Percentiles rank a stretch among this genome's conserved stretches.
phyloP scores from a whole-genome alignment of 2,113 vertebrate species.

The Dendropsophus ebraccatus region DNA sequence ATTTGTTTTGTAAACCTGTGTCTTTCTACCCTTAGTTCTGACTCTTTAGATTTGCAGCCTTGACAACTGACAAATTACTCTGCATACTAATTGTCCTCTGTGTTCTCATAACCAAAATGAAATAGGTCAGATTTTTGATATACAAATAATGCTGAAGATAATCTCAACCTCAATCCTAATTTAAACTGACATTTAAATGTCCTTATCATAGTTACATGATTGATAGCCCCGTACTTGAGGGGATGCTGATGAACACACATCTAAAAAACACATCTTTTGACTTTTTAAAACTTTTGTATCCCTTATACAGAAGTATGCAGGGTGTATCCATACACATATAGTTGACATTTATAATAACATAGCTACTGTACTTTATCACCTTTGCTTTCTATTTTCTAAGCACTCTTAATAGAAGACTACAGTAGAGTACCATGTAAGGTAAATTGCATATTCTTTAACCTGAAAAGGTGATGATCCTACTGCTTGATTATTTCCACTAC shows the following conservation, averaged over 20 bases:
- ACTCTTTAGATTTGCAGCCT: conserved; percentile 17
- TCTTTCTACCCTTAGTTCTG: not conserved
- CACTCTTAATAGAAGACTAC: too few relatives aligned
- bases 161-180: conserved; percentile 1
- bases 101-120: conserved; percentile 20
- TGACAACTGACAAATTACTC: not conserved
- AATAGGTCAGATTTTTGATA: conserved; percentile 1
- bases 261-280: not conserved
- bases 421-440: too few relatives aligned
- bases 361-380: not conserved
- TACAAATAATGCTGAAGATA: not conserved
- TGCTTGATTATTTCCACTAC: too few relatives aligned
- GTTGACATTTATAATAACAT: not conserved
- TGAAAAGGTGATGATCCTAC: too few relatives aligned
- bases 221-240: not conserved
- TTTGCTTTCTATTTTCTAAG: not conserved
- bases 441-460: too few relatives aligned
- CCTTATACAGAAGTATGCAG: not conserved
- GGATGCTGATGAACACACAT: not conserved
- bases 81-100: conserved; percentile 3
- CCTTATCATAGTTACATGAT: conserved; percentile 8
- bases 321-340: not conserved
- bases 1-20: not conserved
- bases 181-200: conserved; percentile 18
- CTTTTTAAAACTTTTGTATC: not conserved